Conservation (phyloP, 2,888 invertebrate species). For the Caenorhabditis virilis region DNA sequence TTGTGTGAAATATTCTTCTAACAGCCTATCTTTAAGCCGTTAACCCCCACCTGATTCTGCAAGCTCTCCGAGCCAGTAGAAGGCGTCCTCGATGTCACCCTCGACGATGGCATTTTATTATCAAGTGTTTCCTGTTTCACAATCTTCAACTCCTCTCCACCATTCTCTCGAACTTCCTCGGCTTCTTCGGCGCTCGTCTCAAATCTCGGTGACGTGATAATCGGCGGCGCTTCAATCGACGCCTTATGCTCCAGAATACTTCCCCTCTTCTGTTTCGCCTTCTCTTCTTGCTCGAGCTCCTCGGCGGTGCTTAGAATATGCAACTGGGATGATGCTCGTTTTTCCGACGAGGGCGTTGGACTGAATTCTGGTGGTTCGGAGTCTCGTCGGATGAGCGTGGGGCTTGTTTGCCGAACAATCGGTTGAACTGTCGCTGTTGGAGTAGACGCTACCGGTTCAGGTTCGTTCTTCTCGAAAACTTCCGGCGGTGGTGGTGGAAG, state of each 20-base stretch:
- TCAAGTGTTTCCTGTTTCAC: constrained; percentile 22
- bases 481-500: constrained; percentile 32
- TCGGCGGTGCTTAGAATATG: constrained; percentile 36
- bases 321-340: no score
- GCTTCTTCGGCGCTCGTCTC: background rate
- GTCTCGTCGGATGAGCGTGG: constrained; percentile 9
- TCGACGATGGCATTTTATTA: constrained; percentile 7
- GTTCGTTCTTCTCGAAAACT: no score
- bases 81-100: constrained; percentile 36
- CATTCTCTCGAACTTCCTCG: constrained; percentile 5
- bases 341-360: no score
- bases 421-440: constrained; percentile 20
- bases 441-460: constrained; percentile 19
- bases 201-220: background rate
- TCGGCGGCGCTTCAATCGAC: background rate
- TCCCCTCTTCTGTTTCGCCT: background rate
- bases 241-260: background rate
- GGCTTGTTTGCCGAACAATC: constrained; percentile 9
- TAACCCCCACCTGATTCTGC: constrained; percentile 43
- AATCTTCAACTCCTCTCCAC: constrained; percentile 19
- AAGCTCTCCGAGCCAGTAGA: constrained; percentile 42
- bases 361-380: constrained; percentile 15
- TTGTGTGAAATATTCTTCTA: no score
- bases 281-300: constrained; percentile 16
- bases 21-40: no score